Conservation (phyloP, 2,888 invertebrate genomes). For the Calliopum simillimum region DNA sequence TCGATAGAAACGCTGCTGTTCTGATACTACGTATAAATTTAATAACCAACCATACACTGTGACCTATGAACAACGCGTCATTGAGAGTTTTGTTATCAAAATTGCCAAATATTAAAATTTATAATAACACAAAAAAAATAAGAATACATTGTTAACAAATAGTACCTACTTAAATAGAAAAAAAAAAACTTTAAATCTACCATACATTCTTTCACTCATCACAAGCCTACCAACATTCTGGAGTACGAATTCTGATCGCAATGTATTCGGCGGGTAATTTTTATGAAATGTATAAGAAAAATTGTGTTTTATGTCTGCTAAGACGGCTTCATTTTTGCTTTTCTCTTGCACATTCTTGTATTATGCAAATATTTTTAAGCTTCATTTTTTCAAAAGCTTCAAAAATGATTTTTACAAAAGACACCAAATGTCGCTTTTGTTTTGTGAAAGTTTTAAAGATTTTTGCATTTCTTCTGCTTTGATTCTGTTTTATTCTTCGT, state of each 20-base stretch:
- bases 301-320: conserved; percentile 22
- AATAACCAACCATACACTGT: neutral
- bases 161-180: neutral
- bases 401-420: neutral
- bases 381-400: neutral
- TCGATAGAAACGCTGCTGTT: neutral
- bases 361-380: neutral
- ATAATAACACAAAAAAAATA: neutral
- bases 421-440: neutral
- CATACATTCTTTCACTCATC: too few relatives aligned
- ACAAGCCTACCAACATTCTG: neutral
- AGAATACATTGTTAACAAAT: neutral
- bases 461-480: too few relatives aligned
- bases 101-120: neutral
- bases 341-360: neutral
- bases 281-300: conserved; percentile 34
- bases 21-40: neutral
- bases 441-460: too few relatives aligned
- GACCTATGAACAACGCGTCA: neutral
- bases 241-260: conserved; percentile 34
- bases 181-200: too few relatives aligned
- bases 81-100: conserved; percentile 13
- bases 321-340: conserved; percentile 26
- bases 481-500: too few relatives aligned
- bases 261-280: conserved; percentile 65